Evolutionary conservation across 1,140 invertebrate species (phyloP).

Genomic region (Aphaenogaster rudis): DNA sequence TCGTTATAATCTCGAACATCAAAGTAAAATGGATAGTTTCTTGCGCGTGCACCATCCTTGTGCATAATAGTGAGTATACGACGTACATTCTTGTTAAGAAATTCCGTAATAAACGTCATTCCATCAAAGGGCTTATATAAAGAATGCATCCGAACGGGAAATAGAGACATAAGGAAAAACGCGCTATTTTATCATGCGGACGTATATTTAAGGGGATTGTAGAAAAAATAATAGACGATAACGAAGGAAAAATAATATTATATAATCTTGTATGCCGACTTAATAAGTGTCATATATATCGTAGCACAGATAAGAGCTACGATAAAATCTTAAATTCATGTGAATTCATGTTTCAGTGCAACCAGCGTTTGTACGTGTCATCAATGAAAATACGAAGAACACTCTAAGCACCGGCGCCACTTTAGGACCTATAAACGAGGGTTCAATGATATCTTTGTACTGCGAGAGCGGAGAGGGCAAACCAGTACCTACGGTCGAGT

Average conservation of each 20-base stretch:
- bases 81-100: slow-evolving; percentile 45
- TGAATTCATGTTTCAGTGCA: slow-evolving; percentile 88
- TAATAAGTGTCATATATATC: neutral
- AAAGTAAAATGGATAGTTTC: slow-evolving; percentile 24
- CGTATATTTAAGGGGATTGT: neutral
- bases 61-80: slow-evolving; percentile 1
- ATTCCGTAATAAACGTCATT: slow-evolving; percentile 39
- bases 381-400: slow-evolving; percentile 87
- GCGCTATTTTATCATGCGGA: neutral
- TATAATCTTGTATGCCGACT: neutral
- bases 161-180: neutral
- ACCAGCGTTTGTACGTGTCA: slow-evolving; percentile 90
- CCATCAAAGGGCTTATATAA: slow-evolving; percentile 6
- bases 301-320: neutral
- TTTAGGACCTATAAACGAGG: slow-evolving; percentile 91
- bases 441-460: slow-evolving; percentile 89
- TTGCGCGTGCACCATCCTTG: neutral
- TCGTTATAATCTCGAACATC: slow-evolving; percentile 19
- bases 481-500: slow-evolving; percentile 91
- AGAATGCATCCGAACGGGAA: slow-evolving; percentile 11
- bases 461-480: slow-evolving; percentile 92
- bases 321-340: neutral
- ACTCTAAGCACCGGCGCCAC: slow-evolving; percentile 87
- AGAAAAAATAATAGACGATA: no score
- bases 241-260: neutral